Evolutionary conservation across 2,113 vertebrate genomes (phyloP).

Genomic region (Eidolon helvum): DNA sequence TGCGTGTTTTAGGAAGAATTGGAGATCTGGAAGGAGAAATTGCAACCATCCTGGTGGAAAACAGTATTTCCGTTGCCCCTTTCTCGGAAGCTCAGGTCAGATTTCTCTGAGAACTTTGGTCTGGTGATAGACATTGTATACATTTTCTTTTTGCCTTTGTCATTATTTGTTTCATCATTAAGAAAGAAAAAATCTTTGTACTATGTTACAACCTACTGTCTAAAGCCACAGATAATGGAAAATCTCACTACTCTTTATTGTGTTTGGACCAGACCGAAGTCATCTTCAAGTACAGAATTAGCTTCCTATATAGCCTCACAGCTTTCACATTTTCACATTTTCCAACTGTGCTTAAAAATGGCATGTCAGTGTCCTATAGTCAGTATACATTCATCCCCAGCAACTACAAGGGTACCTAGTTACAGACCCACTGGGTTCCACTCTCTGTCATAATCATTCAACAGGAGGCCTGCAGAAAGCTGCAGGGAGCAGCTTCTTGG

Average conservation of each 20-base stretch:
- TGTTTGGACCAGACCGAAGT: not conserved
- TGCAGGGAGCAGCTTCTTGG: not conserved
- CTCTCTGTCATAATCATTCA: not conserved
- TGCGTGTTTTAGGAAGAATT: conserved; percentile 92
- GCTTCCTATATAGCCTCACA: not conserved
- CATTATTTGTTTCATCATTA: not conserved
- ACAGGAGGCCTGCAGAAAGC: not conserved
- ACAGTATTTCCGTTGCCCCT: conserved; percentile 89
- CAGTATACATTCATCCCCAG: not conserved
- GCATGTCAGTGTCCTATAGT: not conserved
- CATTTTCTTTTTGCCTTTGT: not conserved
- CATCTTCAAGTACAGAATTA: not conserved
- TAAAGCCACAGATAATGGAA: not conserved
- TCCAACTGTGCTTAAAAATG: conserved; percentile 46
- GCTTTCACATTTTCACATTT: not conserved
- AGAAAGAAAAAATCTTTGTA: not conserved
- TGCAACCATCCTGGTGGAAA: conserved; percentile 95
- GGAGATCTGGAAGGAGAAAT: conserved; percentile 95
- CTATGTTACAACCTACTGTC: not conserved
- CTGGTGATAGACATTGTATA: not conserved
- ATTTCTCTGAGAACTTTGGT: not conserved
- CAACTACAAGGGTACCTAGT: not conserved
- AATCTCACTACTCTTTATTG: not conserved
- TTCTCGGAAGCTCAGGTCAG: conserved; percentile 98
- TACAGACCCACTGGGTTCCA: not conserved